These are phyloP conservation scores for Stichodactyla helianthus DNA, from an alignment of 64 coral and sea anemone species.

Conservation along the genomic window DNA sequence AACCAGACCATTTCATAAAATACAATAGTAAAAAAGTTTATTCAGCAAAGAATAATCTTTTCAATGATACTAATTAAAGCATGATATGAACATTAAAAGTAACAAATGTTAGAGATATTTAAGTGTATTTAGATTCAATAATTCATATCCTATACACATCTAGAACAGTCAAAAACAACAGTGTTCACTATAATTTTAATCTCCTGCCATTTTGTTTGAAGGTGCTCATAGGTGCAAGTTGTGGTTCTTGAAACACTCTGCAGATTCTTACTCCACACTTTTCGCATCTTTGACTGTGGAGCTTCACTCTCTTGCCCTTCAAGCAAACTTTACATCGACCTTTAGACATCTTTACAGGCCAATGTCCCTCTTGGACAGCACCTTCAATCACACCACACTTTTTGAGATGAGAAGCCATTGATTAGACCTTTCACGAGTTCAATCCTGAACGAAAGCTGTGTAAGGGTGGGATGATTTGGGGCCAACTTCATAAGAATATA, in stretches of 20 bases:
- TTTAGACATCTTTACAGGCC: too few species aligned
- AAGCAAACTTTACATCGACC: slow-evolving; percentile 44
- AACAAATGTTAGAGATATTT: background rate
- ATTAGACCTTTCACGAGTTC: too few species aligned
- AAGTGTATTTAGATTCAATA: background rate
- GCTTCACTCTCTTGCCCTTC: too few species aligned
- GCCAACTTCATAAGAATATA: slow-evolving; percentile 32
- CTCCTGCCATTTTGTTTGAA: background rate
- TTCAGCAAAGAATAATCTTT: background rate
- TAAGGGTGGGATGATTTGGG: slow-evolving; percentile 12
- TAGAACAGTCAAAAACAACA: background rate
- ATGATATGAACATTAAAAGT: background rate
- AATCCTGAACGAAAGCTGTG: slow-evolving; percentile 33
- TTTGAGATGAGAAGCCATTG: slow-evolving; percentile 29
- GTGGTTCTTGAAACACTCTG: too few species aligned
- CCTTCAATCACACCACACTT: too few species aligned
- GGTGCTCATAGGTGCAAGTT: slow-evolving; percentile 6
- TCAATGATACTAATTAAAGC: background rate
- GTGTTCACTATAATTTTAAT: background rate
- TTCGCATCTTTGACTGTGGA: too few species aligned
- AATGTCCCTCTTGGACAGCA: too few species aligned
- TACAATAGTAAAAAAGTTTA: slow-evolving; percentile 21
- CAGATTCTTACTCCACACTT: too few species aligned
- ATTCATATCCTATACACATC: background rate
- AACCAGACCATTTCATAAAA: background rate